Evolutionary conservation across 2,113 vertebrate species (phyloP), one percentile per base, ranked within the genome.

Genomic region (Malurus elegans): DNA sequence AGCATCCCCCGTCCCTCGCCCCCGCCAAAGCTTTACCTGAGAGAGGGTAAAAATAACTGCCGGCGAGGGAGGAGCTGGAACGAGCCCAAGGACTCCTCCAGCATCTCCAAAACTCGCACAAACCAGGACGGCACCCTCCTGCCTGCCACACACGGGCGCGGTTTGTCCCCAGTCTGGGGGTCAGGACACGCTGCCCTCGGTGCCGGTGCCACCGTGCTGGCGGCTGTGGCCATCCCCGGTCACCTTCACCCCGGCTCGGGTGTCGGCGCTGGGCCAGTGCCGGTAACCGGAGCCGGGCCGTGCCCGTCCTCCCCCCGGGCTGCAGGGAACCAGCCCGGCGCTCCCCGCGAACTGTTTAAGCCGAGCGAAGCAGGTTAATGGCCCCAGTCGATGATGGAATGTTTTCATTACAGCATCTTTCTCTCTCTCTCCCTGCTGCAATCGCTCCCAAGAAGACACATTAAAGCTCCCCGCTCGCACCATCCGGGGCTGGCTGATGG

Each of bases 31-130:
- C 92, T 93, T 96, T 93, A 97, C 96, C 96, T 96, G 96, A 69
- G 91, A 95, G 73, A 92, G 79, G 91, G 79, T 95, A 95, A 97
- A 97, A 97, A 97, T 97, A 97, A 70, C 92, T 91, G 76, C 50
- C 5, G 54, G 75, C 6, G n/a, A 94, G 76, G 81, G 89, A 92
- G 64, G 92, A 95, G 86, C 83, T 92, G 94, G 90, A 94, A 71
- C 6, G 48, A 88, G 74, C 67, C 94, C 79, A 84, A 53, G 17
- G 38, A 81, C 91, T 95, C 80, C 92, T 82, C 78, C 88, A 87
- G 88, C 61, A 53, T 31, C 90, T 74, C 92, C 88, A 25, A 65
- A 93, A 84, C 51, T 62, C 2, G 15, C 60, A 38, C 70, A 34
- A 79, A 73, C 7, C 79, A 1, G 93, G 90, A 12, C 19, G 6